Percentiles rank a stretch among this genome's conserved stretches.
phyloP scores from a whole-genome alignment of 2,113 vertebrate genomes.

The Psittacula cyanocephala region DNA sequence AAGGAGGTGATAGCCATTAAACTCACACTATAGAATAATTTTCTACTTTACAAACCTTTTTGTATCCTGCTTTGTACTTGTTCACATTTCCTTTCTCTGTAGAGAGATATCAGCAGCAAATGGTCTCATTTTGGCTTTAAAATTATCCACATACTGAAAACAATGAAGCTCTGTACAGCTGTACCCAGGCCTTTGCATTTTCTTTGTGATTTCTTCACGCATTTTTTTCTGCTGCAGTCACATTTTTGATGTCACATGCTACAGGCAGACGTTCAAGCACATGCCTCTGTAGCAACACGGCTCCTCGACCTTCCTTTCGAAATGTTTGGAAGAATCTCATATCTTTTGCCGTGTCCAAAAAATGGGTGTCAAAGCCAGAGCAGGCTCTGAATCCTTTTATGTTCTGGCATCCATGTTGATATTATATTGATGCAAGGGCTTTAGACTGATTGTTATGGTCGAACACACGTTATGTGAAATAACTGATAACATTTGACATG shows the following conservation, averaged over 20 bases:
- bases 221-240: slow-evolving; percentile 31
- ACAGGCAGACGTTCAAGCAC: not conserved
- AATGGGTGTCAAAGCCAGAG: not conserved
- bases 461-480: not conserved
- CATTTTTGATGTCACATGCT: not conserved
- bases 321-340: not conserved
- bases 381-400: not conserved
- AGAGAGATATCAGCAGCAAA: not conserved
- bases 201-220: not conserved
- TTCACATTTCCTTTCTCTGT: not conserved
- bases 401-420: not conserved
- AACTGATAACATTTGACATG: not conserved
- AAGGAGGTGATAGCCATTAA: not conserved
- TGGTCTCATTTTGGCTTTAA: not conserved
- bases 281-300: not conserved
- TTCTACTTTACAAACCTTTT: not conserved
- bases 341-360: not conserved
- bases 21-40: not conserved
- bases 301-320: not conserved
- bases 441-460: not conserved
- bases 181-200: not conserved
- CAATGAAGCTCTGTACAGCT: not conserved
- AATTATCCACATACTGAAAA: not conserved
- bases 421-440: not conserved
- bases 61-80: not conserved